A percentile compares a stretch with the other conserved stretches of the same genome.
These are phyloP conservation scores for Hydraecia micacea DNA, from an alignment of 2,888 invertebrate species.

Conservation along the genomic window DNA sequence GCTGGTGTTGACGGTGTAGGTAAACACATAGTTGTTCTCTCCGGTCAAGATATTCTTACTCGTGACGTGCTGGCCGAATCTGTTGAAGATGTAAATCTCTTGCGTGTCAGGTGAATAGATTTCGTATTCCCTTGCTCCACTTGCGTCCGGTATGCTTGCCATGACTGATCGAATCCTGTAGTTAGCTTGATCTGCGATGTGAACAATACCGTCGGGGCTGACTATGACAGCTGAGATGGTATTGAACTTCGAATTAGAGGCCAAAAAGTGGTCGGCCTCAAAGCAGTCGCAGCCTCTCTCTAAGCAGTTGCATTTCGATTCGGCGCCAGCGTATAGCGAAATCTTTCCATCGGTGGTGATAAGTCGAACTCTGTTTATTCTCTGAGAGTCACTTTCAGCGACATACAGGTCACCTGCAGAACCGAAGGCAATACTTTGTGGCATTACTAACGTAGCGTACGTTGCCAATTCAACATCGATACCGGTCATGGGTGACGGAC, in stretches of 20 bases:
- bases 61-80: constrained; percentile 98
- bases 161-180: constrained; percentile 96
- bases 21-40: constrained; percentile 97
- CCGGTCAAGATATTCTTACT: constrained; percentile 98
- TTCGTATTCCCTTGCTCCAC: constrained; percentile 96
- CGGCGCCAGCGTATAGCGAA: constrained; percentile 97
- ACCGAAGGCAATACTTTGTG: constrained; percentile 98
- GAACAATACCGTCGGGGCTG: constrained; percentile 97
- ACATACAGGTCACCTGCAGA: constrained; percentile 97
- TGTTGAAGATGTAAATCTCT: constrained; percentile 97
- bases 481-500: constrained; percentile 95
- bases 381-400: constrained; percentile 98
- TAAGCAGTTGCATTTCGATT: constrained; percentile 97
- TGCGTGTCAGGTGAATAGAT: constrained; percentile 98
- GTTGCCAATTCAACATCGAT: constrained; percentile 97
- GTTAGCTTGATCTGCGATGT: constrained; percentile 98
- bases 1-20: constrained; percentile 98
- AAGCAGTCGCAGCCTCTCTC: constrained; percentile 98
- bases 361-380: constrained; percentile 97
- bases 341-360: constrained; percentile 98
- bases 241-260: constrained; percentile 98
- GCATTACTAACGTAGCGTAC: constrained; percentile 97
- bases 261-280: constrained; percentile 97
- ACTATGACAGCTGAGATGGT: constrained; percentile 98
- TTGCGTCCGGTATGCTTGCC: constrained; percentile 97